These are phyloP conservation scores for Gobio occitaniae DNA, from an alignment of 2,797 vertebrate species.

Conservation along the genomic window DNA sequence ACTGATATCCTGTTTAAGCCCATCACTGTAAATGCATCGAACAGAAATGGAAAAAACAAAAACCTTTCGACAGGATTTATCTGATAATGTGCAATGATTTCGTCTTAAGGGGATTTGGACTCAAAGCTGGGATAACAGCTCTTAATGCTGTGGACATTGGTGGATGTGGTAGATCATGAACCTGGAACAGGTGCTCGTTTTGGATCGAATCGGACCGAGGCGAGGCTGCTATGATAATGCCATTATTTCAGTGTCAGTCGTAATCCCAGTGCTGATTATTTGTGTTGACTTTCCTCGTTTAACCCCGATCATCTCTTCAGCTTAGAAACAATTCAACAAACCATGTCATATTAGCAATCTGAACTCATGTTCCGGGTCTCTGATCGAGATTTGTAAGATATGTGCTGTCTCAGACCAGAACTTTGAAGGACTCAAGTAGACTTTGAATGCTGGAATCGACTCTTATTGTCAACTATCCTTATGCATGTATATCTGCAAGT, in stretches of 20 bases:
- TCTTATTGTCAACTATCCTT: not conserved
- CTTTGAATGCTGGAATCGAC: not conserved
- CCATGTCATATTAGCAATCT: not conserved
- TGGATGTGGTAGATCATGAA: constrained; percentile 50
- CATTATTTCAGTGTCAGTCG: constrained; percentile 39
- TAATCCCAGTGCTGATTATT: constrained; percentile 37
- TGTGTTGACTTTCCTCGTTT: constrained; percentile 22
- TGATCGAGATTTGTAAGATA: not conserved
- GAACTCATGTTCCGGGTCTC: not conserved
- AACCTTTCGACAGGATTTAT: constrained; percentile 26
- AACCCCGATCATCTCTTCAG: not conserved
- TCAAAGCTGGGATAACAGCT: constrained; percentile 58
- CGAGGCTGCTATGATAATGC: constrained; percentile 38
- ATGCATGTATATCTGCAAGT: constrained; percentile 12
- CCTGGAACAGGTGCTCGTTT: constrained; percentile 52
- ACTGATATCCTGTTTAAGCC: constrained; percentile 29
- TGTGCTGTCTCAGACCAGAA: constrained; percentile 16
- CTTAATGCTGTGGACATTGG: constrained; percentile 40
- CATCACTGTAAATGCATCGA: constrained; percentile 18
- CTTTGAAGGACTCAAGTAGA: not conserved
- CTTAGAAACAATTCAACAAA: not conserved
- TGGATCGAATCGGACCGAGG: constrained; percentile 37
- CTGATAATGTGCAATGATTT: constrained; percentile 49
- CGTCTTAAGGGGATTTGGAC: constrained; percentile 53
- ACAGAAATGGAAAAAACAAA: not conserved